Evolutionary conservation across 1,140 invertebrate species (phyloP).

Genomic region (Anastrepha obliqua): DNA sequence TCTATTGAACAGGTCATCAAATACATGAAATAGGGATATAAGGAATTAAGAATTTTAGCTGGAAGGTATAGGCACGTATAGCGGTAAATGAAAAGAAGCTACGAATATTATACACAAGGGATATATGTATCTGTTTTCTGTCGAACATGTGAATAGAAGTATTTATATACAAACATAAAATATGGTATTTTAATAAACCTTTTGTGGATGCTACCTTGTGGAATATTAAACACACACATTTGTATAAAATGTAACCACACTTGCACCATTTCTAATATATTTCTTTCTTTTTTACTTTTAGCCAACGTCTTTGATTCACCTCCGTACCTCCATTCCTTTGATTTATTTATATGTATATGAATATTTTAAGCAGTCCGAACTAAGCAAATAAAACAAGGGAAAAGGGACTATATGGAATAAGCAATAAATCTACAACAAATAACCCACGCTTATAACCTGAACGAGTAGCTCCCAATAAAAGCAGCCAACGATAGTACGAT

Average conservation of each 20-base stretch:
- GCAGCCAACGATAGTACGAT: background rate
- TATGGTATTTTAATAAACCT: background rate
- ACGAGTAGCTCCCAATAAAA: background rate
- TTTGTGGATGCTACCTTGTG: background rate
- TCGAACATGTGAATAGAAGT: too few species aligned
- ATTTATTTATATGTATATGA: conserved; percentile 26
- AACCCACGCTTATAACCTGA: background rate
- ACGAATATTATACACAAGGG: too few species aligned
- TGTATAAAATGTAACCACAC: background rate
- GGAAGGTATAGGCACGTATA: too few species aligned
- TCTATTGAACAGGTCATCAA: too few species aligned
- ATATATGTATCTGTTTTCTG: too few species aligned
- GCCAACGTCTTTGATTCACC: background rate
- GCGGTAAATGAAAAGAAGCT: too few species aligned
- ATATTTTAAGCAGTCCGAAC: background rate
- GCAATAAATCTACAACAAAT: background rate
- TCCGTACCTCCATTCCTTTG: background rate
- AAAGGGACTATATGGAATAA: background rate
- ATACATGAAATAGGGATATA: too few species aligned
- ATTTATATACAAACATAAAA: background rate
- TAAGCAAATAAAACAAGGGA: background rate
- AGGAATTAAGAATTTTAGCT: too few species aligned
- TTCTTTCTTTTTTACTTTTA: background rate
- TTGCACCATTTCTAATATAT: background rate
- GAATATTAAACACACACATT: background rate